These are phyloP conservation scores for Heteropelma amictum DNA, from an alignment of 2,888 invertebrate genomes.

Conservation along the genomic window DNA sequence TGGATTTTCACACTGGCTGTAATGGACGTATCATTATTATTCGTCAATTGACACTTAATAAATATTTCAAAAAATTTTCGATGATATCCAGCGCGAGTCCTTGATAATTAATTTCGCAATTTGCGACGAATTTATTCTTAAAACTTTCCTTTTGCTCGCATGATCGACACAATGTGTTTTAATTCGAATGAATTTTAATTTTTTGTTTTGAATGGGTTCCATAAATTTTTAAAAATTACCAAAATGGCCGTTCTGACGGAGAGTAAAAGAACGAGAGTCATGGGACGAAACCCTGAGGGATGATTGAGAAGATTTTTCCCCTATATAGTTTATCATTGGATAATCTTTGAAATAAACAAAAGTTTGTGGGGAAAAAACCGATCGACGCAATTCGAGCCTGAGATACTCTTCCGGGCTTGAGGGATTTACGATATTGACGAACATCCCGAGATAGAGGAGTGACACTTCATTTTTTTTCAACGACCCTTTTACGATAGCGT, in stretches of 20 bases:
- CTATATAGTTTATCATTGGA: slow-evolving; percentile 9
- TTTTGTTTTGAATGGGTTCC: too few relatives aligned
- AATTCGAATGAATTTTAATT: too few relatives aligned
- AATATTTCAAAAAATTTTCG: too few relatives aligned
- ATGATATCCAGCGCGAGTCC: too few relatives aligned
- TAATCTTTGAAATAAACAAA: background rate
- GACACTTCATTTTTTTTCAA: slow-evolving; percentile 31
- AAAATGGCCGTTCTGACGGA: slow-evolving; percentile 71
- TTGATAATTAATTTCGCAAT: too few relatives aligned
- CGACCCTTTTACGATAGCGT: background rate
- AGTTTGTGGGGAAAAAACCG: background rate
- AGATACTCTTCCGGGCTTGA: slow-evolving; percentile 25
- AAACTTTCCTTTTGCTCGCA: too few relatives aligned
- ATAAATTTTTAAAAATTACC: too few relatives aligned
- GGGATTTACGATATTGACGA: slow-evolving; percentile 32
- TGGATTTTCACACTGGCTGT: too few relatives aligned
- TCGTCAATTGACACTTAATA: too few relatives aligned
- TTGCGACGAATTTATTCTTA: too few relatives aligned
- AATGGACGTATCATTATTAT: too few relatives aligned
- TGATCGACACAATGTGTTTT: too few relatives aligned
- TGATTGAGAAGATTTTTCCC: background rate
- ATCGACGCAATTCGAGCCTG: slow-evolving; percentile 13
- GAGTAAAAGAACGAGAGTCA: background rate
- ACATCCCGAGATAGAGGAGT: slow-evolving; percentile 36
- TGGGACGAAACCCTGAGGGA: background rate